Conservation (phyloP, 2,888 invertebrate species). For the Leptinotarsa haldemani region DNA sequence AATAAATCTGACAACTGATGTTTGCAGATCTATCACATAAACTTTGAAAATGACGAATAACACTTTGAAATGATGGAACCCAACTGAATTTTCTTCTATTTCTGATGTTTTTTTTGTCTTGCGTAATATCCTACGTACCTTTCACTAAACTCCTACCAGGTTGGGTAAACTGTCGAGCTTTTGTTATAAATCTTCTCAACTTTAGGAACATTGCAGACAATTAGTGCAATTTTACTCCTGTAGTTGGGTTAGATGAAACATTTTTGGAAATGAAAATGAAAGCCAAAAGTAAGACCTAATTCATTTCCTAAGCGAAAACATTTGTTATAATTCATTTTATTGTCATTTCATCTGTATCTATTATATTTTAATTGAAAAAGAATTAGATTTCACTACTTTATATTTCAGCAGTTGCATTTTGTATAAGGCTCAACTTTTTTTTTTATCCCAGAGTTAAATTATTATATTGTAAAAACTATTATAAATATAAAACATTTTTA, state of each 20-base stretch:
- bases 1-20: constrained; percentile 71
- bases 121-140: not conserved
- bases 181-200: not conserved
- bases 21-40: constrained; percentile 49
- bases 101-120: not conserved
- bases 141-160: not conserved
- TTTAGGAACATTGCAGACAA: not conserved
- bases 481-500: constrained; percentile 20
- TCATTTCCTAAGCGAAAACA: not conserved
- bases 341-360: constrained; percentile 10
- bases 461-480: constrained; percentile 23
- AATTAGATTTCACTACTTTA: constrained; percentile 28
- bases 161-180: not conserved
- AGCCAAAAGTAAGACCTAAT: constrained; percentile 1
- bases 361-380: not conserved
- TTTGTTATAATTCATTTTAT: constrained; percentile 16
- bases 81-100: constrained; percentile 14
- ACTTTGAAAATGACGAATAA: constrained; percentile 44
- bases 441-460: constrained; percentile 22
- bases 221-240: constrained; percentile 5
- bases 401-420: constrained; percentile 42
- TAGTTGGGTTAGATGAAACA: constrained; percentile 13
- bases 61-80: constrained; percentile 11
- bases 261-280: constrained; percentile 6
- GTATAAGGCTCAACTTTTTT: constrained; percentile 47